phyloP scores from a whole-genome alignment of 64 coral and sea anemone species.

The Stichodactyla helianthus region DNA sequence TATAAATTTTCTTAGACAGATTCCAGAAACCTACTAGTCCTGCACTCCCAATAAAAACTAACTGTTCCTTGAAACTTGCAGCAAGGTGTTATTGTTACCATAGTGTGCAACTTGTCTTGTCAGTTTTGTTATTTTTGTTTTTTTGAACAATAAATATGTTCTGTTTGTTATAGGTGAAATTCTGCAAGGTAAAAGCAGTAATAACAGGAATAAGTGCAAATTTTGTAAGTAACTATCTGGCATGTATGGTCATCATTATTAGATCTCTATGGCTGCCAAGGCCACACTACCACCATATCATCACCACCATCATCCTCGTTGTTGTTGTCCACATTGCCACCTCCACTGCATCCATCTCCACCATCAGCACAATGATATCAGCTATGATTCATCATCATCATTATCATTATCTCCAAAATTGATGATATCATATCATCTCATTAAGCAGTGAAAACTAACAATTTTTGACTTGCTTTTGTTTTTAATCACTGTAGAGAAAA shows the following conservation, averaged over 20 bases:
- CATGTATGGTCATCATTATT: too few species aligned
- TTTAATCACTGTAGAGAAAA: slow-evolving; percentile 33
- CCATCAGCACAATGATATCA: too few species aligned
- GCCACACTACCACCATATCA: background rate
- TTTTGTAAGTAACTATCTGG: slow-evolving; percentile 82
- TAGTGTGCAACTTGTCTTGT: too few species aligned
- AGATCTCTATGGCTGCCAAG: background rate
- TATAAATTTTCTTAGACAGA: too few species aligned
- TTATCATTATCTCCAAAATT: background rate
- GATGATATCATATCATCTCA: background rate
- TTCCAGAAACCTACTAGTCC: too few species aligned
- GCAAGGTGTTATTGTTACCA: too few species aligned
- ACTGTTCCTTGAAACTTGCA: too few species aligned
- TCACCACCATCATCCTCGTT: background rate
- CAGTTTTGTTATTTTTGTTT: too few species aligned
- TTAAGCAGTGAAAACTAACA: background rate
- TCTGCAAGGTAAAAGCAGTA: slow-evolving; percentile 73
- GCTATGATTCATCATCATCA: background rate
- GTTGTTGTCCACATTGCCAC: background rate
- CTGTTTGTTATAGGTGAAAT: slow-evolving; percentile 61
- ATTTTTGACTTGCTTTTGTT: background rate
- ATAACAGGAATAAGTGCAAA: slow-evolving; percentile 88
- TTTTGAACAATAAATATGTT: too few species aligned
- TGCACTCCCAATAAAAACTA: too few species aligned
- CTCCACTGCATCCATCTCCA: too few species aligned